phyloP scores from a whole-genome alignment of 2,888 invertebrate species.

The Dichetophora obliterata region DNA sequence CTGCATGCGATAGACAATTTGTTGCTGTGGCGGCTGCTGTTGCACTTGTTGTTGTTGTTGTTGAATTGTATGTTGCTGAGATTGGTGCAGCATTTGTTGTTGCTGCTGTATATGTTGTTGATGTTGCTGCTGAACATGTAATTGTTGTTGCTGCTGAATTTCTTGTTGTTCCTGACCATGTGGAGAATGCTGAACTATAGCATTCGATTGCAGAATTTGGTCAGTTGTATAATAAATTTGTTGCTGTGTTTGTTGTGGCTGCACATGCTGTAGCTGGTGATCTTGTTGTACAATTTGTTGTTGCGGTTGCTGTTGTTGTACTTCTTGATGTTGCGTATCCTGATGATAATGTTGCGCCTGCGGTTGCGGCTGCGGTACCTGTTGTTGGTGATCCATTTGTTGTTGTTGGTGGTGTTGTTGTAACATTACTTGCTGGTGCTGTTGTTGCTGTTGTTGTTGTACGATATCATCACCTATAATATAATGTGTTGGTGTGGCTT shows the following conservation, averaged over 20 bases:
- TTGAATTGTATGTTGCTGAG: conserved; percentile 38
- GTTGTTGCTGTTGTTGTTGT: conserved; percentile 55
- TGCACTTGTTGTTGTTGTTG: conserved; percentile 55
- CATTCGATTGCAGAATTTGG: conserved; percentile 60
- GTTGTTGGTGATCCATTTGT: conserved; percentile 50
- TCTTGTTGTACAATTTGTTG: conserved; percentile 54
- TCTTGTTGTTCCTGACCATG: conserved; percentile 47
- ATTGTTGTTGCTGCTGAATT: conserved; percentile 46
- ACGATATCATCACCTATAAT: conserved; percentile 53
- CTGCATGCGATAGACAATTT: conserved; percentile 47
- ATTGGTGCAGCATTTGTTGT: conserved; percentile 43
- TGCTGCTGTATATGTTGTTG: conserved; percentile 51
- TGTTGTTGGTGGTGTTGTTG: conserved; percentile 52
- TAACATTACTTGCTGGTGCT: conserved; percentile 47
- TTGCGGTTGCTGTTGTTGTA: conserved; percentile 55
- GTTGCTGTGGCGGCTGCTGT: conserved; percentile 55
- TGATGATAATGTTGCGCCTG: conserved; percentile 56
- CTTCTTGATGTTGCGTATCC: conserved; percentile 54
- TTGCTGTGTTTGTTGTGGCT: conserved; percentile 50
- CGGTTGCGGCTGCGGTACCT: conserved; percentile 49
- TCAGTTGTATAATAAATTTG: conserved; percentile 64
- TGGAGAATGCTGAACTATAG: conserved; percentile 61
- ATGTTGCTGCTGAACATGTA: conserved; percentile 48
- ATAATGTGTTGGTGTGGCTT: conserved; percentile 49
- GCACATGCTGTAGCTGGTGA: conserved; percentile 51